A percentile compares a stretch with the other conserved stretches of the same genome.
These are phyloP conservation scores for Acheta domesticus DNA, from an alignment of 2,888 invertebrate genomes.

Conservation along the genomic window DNA sequence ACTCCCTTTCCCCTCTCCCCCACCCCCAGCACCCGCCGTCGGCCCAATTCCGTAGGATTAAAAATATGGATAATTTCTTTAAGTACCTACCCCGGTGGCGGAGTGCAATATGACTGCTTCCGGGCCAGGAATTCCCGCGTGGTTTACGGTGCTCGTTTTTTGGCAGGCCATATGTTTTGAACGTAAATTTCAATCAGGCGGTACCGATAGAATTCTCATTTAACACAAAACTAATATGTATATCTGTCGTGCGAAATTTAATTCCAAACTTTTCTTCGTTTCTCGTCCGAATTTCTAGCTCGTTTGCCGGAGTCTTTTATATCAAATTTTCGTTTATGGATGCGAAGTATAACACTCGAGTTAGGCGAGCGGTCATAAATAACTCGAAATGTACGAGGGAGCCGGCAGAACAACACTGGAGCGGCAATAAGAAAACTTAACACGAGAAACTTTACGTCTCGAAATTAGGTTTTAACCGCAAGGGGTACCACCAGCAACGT, in stretches of 20 bases:
- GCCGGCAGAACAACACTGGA: neutral
- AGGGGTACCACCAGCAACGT: conserved; percentile 6
- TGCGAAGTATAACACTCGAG: neutral
- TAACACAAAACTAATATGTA: neutral
- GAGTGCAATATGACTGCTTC: neutral
- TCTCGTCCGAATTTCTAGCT: neutral
- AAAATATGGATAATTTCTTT: conserved; percentile 7
- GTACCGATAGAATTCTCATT: neutral
- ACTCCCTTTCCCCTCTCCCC: neutral
- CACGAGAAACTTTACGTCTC: conserved; percentile 9
- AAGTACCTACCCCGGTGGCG: neutral
- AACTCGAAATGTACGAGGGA: neutral
- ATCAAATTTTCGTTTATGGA: conserved; percentile 18
- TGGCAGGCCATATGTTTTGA: neutral
- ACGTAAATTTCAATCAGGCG: neutral
- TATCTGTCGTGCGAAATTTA: neutral
- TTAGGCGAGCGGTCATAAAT: neutral
- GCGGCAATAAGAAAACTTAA: conserved; percentile 7
- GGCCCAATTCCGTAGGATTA: neutral
- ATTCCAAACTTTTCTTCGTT: neutral
- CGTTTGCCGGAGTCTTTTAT: conserved; percentile 1
- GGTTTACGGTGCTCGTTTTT: neutral
- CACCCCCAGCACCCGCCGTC: neutral
- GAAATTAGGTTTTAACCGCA: conserved; percentile 18
- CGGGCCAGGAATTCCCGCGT: neutral